phyloP scores from a whole-genome alignment of 2,888 invertebrate genomes.

The Tenodera sinensis region DNA sequence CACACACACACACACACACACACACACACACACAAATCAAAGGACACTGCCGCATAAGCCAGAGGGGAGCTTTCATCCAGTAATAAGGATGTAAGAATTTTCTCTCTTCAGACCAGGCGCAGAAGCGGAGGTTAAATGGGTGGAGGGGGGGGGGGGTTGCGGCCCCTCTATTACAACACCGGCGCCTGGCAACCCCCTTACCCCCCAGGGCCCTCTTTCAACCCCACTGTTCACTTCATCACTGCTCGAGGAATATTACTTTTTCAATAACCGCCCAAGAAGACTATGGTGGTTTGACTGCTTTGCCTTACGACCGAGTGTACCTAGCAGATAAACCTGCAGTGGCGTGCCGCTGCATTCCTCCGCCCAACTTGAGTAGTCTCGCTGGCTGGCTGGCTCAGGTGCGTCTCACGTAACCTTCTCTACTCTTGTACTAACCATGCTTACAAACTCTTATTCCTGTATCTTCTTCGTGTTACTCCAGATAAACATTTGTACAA shows the following conservation, averaged over 20 bases:
- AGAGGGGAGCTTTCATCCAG: background rate
- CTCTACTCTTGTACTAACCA: too few relatives aligned
- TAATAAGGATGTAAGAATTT: constrained; percentile 10
- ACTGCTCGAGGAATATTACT: constrained; percentile 11
- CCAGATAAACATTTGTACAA: too few relatives aligned
- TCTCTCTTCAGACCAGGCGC: background rate
- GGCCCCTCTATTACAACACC: background rate
- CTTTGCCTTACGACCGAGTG: background rate
- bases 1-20: too few relatives aligned
- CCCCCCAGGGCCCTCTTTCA: constrained; percentile 10
- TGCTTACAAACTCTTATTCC: too few relatives aligned
- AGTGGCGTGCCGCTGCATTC: too few relatives aligned
- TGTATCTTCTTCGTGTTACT: too few relatives aligned
- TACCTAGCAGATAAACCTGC: background rate
- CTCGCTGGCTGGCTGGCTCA: too few relatives aligned
- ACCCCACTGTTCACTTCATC: constrained; percentile 8
- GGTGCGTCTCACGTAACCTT: too few relatives aligned
- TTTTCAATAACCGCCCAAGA: constrained; percentile 3
- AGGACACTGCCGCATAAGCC: background rate
- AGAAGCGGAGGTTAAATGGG: background rate
- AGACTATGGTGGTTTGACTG: background rate
- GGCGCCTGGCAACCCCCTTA: background rate
- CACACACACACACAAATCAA: background rate
- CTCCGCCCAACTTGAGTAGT: too few relatives aligned
- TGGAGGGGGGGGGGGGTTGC: too few relatives aligned